Percentiles rank a stretch among this genome's conserved stretches.
Conservation (phyloP, 2,888 invertebrate genomes). For the Melolontha melolontha region DNA sequence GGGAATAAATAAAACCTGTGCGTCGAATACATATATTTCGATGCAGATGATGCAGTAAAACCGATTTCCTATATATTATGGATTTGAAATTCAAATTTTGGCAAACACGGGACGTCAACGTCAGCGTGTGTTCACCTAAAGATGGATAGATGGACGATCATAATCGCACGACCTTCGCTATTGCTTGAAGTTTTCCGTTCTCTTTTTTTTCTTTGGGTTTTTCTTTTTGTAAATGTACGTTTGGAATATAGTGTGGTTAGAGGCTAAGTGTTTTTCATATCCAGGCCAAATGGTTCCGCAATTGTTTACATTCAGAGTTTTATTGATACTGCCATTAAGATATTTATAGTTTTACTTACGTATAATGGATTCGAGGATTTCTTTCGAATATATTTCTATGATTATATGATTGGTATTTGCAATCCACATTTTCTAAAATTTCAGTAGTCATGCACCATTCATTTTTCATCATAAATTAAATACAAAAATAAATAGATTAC, state of each 20-base stretch:
- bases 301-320: too few relatives aligned
- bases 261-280: too few relatives aligned
- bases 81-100: constrained; percentile 46
- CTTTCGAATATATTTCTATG: too few relatives aligned
- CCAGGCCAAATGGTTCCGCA: too few relatives aligned
- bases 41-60: constrained; percentile 43
- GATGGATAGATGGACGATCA: constrained; percentile 34
- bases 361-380: too few relatives aligned
- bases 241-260: constrained; percentile 8
- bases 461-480: too few relatives aligned
- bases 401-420: too few relatives aligned
- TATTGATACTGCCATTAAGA: too few relatives aligned
- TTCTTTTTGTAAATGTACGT: constrained; percentile 14
- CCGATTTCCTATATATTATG: constrained; percentile 40
- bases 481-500: too few relatives aligned
- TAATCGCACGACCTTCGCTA: constrained; percentile 34
- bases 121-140: constrained; percentile 33
- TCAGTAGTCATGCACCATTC: too few relatives aligned
- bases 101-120: constrained; percentile 29
- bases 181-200: constrained; percentile 20
- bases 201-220: constrained; percentile 14
- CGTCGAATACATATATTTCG: constrained; percentile 36
- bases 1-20: constrained; percentile 35
- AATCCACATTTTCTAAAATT: too few relatives aligned
- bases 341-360: too few relatives aligned